Evolutionary conservation across 1,140 invertebrate genomes (phyloP).

Genomic region (Globodera ellingtonae): DNA sequence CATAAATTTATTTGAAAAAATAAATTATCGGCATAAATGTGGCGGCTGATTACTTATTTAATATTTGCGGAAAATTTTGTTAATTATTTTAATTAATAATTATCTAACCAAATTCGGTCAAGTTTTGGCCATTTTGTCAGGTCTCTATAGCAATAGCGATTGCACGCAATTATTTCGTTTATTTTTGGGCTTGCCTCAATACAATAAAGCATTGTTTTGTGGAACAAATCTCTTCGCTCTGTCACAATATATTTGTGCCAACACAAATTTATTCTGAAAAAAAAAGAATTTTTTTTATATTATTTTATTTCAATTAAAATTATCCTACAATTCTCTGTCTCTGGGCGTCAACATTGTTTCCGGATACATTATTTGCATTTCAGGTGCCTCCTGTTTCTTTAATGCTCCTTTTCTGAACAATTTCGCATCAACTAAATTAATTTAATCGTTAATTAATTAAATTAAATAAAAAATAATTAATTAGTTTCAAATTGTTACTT

Average conservation of each 20-base stretch:
- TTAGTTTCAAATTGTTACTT: too few relatives aligned
- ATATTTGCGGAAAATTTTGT: too few relatives aligned
- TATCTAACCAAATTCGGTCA: slow-evolving; percentile 49
- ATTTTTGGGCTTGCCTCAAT: slow-evolving; percentile 60
- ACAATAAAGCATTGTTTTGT: slow-evolving; percentile 62
- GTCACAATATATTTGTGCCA: slow-evolving; percentile 30
- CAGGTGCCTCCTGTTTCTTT: too few relatives aligned
- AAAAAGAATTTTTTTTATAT: neutral
- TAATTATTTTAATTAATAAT: neutral
- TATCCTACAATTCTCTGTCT: neutral
- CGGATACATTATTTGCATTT: too few relatives aligned
- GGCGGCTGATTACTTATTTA: too few relatives aligned
- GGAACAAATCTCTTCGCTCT: slow-evolving; percentile 44
- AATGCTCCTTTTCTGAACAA: too few relatives aligned
- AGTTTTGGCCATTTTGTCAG: slow-evolving; percentile 60
- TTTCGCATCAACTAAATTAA: too few relatives aligned
- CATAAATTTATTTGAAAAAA: neutral
- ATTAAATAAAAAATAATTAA: too few relatives aligned
- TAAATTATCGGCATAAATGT: too few relatives aligned
- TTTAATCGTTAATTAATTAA: too few relatives aligned
- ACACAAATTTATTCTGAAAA: slow-evolving; percentile 22
- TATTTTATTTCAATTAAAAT: neutral
- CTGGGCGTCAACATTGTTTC: neutral
- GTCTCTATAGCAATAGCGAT: slow-evolving; percentile 54
- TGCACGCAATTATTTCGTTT: slow-evolving; percentile 62